These are phyloP conservation scores for Nephotettix cincticeps DNA, from an alignment of 1,140 invertebrate genomes.

Conservation along the genomic window DNA sequence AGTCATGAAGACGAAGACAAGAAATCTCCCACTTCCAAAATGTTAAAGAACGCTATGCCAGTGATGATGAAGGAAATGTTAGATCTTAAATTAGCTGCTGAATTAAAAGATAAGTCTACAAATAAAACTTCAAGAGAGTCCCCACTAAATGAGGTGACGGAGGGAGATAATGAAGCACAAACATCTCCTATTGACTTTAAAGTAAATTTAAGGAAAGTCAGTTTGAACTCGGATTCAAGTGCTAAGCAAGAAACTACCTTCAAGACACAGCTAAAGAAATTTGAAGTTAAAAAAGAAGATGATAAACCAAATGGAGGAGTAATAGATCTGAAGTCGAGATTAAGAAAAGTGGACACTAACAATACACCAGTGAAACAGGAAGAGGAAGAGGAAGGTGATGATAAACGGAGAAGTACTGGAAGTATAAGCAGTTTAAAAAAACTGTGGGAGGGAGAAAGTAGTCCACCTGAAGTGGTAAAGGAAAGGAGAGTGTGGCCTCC, in stretches of 20 bases:
- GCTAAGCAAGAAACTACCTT: constrained; percentile 46
- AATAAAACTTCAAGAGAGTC: constrained; percentile 33
- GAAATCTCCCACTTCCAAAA: constrained; percentile 40
- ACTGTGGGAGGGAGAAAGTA: constrained; percentile 76
- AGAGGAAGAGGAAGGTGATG: constrained; percentile 73
- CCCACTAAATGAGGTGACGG: constrained; percentile 26
- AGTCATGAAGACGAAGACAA: constrained; percentile 32
- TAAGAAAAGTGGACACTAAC: constrained; percentile 73
- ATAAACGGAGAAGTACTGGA: constrained; percentile 87
- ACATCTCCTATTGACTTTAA: constrained; percentile 55
- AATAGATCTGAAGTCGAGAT: constrained; percentile 80
- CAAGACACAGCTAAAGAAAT: constrained; percentile 66
- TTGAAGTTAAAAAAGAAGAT: constrained; percentile 60
- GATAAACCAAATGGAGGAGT: constrained; percentile 54
- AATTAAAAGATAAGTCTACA: constrained; percentile 71
- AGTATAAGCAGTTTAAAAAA: constrained; percentile 92
- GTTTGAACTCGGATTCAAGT: constrained; percentile 28
- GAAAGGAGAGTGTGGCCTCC: constrained; percentile 58
- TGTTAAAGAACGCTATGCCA: constrained; percentile 46
- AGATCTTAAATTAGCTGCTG: constrained; percentile 73
- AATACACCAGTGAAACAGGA: constrained; percentile 45
- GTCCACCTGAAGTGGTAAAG: constrained; percentile 54
- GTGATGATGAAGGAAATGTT: constrained; percentile 73
- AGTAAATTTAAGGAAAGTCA: constrained; percentile 51
- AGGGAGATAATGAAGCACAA: constrained; percentile 40